These are phyloP conservation scores for Thalassophryne amazonica DNA, from an alignment of 2,797 vertebrate species.

Conservation along the genomic window DNA sequence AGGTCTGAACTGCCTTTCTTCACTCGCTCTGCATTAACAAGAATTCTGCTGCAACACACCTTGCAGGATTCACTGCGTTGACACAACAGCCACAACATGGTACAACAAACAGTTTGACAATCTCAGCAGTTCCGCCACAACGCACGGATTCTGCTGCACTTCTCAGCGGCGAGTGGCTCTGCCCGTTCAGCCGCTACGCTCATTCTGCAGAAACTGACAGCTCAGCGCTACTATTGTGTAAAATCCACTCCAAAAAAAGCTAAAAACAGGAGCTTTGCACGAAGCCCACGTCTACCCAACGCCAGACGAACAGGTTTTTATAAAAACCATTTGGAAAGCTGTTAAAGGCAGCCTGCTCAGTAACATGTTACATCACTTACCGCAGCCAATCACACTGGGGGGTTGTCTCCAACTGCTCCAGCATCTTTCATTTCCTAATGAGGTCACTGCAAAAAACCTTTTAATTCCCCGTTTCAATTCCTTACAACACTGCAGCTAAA, in stretches of 20 bases:
- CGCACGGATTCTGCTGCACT: not conserved
- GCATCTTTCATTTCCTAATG: slow-evolving; percentile 77
- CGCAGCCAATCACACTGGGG: slow-evolving; percentile 91
- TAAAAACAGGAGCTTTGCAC: slow-evolving; percentile 83
- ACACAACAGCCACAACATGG: slow-evolving; percentile 2
- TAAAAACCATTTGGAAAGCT: slow-evolving; percentile 81
- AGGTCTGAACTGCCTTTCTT: slow-evolving; percentile 70
- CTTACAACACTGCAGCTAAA: slow-evolving; percentile 2
- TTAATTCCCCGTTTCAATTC: not conserved
- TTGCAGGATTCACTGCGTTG: slow-evolving; percentile 9
- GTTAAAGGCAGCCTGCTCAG: slow-evolving; percentile 84
- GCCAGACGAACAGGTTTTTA: slow-evolving; percentile 42
- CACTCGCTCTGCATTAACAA: slow-evolving; percentile 55
- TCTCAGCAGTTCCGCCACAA: not conserved
- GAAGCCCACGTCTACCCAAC: slow-evolving; percentile 51
- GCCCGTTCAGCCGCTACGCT: too few species aligned
- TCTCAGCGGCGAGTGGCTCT: not conserved
- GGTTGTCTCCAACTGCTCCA: slow-evolving; percentile 90
- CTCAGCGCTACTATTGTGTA: slow-evolving; percentile 80
- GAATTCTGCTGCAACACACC: slow-evolving; percentile 34
- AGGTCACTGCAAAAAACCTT: slow-evolving; percentile 64
- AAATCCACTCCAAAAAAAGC: slow-evolving; percentile 84
- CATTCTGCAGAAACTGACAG: too few species aligned
- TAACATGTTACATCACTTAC: slow-evolving; percentile 97
- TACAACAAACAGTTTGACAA: slow-evolving; percentile 17